Evolutionary conservation across 2,888 invertebrate species (phyloP).

Genomic region (Uropetala carovei): DNA sequence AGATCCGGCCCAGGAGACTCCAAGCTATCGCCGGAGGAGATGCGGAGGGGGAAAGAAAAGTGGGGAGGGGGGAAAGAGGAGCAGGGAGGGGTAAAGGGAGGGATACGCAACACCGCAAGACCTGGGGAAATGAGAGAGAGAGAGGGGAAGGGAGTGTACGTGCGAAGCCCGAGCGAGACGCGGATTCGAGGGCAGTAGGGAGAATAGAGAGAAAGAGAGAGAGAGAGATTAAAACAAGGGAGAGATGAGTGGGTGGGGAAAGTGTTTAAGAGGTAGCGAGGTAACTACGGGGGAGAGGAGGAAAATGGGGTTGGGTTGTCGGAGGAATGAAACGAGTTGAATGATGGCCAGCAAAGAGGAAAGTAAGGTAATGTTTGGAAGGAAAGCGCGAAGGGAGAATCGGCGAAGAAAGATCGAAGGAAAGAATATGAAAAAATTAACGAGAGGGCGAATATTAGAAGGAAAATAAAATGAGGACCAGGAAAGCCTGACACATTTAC

Average conservation of each 20-base stretch:
- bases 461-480: too few species aligned
- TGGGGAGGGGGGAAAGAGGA: not conserved
- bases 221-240: not conserved
- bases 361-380: not conserved
- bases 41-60: conserved; percentile 47
- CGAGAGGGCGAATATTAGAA: too few species aligned
- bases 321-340: too few species aligned
- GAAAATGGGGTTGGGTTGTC: not conserved
- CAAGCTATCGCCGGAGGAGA: conserved; percentile 14
- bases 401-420: not conserved
- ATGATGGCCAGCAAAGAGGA: not conserved
- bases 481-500: too few species aligned
- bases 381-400: not conserved
- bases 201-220: not conserved
- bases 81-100: not conserved
- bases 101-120: not conserved
- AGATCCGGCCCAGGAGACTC: not conserved
- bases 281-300: not conserved
- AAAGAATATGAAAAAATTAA: too few species aligned
- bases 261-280: not conserved
- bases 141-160: not conserved
- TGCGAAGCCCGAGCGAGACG: not conserved
- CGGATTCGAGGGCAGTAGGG: not conserved
- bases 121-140: not conserved
- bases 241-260: not conserved